These are phyloP conservation scores for Oryzias woworae DNA, from an alignment of 2,113 vertebrate species.

Conservation along the genomic window DNA sequence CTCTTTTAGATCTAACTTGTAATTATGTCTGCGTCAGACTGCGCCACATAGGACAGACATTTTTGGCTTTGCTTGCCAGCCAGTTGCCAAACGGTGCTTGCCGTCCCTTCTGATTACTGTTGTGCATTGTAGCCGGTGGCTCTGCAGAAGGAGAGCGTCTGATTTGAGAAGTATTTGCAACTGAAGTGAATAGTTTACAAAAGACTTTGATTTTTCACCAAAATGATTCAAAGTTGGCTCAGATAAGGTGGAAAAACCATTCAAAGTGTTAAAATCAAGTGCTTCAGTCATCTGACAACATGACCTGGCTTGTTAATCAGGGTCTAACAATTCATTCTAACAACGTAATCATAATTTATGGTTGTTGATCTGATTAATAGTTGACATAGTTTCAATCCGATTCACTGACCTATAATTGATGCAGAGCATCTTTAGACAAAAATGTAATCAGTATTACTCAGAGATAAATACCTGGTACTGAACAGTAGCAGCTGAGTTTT, in stretches of 20 bases:
- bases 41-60: constrained; percentile 47
- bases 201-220: constrained; percentile 26
- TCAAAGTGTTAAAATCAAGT: constrained; percentile 8
- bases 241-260: background rate
- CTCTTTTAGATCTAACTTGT: constrained; percentile 61
- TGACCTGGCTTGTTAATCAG: too few relatives aligned
- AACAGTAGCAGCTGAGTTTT: too few relatives aligned
- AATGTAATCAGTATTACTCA: too few relatives aligned
- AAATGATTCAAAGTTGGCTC: constrained; percentile 16
- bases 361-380: too few relatives aligned
- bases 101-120: constrained; percentile 62
- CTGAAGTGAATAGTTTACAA: constrained; percentile 31
- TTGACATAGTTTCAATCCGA: too few relatives aligned
- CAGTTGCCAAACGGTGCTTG: constrained; percentile 49
- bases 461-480: too few relatives aligned
- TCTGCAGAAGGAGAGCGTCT: constrained; percentile 23
- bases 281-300: too few relatives aligned
- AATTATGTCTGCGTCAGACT: constrained; percentile 67
- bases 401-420: too few relatives aligned
- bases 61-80: constrained; percentile 56
- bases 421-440: too few relatives aligned
- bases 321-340: too few relatives aligned
- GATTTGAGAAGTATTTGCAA: constrained; percentile 37
- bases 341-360: too few relatives aligned
- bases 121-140: constrained; percentile 30